These are phyloP conservation scores for Diadema setosum DNA, from an alignment of 35 echinoderm and acorn worm species.

Conservation along the genomic window DNA sequence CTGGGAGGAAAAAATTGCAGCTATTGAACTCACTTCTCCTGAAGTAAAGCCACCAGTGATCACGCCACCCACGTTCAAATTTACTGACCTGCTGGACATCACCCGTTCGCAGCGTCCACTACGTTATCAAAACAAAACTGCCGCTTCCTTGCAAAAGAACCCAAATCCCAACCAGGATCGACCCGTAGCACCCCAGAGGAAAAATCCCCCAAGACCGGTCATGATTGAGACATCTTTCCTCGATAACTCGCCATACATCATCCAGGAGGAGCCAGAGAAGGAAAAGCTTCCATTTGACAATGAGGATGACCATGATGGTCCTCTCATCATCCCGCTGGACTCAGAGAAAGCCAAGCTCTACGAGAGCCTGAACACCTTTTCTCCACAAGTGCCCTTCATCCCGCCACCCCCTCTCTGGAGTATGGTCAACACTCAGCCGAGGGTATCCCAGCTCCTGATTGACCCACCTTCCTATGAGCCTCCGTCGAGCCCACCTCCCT, in stretches of 20 bases:
- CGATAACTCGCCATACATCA: slow-evolving; percentile 13
- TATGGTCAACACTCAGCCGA: background rate
- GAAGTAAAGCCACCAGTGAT: background rate
- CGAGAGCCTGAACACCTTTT: background rate
- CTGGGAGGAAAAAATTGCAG: background rate
- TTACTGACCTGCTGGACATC: slow-evolving; percentile 4
- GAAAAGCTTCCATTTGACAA: slow-evolving; percentile 19
- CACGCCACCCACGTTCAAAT: slow-evolving; percentile 4
- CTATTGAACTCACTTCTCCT: background rate
- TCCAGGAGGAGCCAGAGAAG: background rate
- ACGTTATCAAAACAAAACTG: background rate
- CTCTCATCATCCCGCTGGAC: background rate
- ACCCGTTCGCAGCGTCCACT: background rate
- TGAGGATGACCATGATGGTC: background rate
- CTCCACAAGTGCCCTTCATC: background rate
- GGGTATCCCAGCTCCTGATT: background rate
- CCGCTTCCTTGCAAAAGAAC: background rate
- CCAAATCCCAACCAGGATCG: background rate
- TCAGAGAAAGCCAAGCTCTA: slow-evolving; percentile 3
- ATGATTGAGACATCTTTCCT: slow-evolving; percentile 47
- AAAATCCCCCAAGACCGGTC: background rate
- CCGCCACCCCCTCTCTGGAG: slow-evolving; percentile 5
- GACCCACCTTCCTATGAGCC: background rate
- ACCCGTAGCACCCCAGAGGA: background rate
- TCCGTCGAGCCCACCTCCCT: slow-evolving; percentile 16